Evolutionary conservation across 2,113 vertebrate species (phyloP), one percentile per base, ranked within the genome.

Genomic region (Marcusenius ussheri): DNA sequence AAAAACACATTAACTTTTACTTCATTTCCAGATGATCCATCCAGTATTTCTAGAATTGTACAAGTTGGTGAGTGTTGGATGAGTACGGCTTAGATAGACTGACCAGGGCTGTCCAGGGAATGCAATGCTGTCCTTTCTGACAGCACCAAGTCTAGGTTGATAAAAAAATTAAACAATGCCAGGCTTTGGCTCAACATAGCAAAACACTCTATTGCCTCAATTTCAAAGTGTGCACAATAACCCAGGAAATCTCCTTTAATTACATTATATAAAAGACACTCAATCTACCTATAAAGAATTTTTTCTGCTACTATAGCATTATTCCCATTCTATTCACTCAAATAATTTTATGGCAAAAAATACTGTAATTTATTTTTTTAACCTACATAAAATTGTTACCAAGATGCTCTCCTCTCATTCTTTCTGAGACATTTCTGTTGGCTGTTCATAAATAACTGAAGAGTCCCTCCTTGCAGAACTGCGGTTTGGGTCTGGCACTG

Each of bases 391-490:
- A 19, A 70, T 70, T 62, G 10, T 62, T 49, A 19, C 27, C 50
- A 86, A 87, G 47, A 84, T 84, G 17, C 5, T 56, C 31, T 35
- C 49, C 15, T n/a, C 51, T 91, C 42, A 31, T 35, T 56, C 10
- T 47, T 87, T 87, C 27, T 42, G 39, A 47, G 83, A 84, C 83
- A 84, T 47, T 84, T 87, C 85, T 56, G 85, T 87, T 39, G 50
- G 31, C n/a, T 87, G 31, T 53, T 87, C 85, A 87, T 53, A 56
- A 87, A 87, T 87, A 87, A 87, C 47, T 87, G 50, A 87, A 21
- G 49, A 53, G 21, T 21, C 19, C 21, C 31, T 56, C n/a, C 85
- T 51, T 87, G 5, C 49, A 17, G 50, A 15, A 39, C 15, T 56
- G 47, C 5, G 13, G n/a, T 47, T 53, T 87, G 49, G 50, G 15